These are phyloP conservation scores for Clanis bilineata DNA, from an alignment of 2,888 invertebrate genomes.

Conservation along the genomic window DNA sequence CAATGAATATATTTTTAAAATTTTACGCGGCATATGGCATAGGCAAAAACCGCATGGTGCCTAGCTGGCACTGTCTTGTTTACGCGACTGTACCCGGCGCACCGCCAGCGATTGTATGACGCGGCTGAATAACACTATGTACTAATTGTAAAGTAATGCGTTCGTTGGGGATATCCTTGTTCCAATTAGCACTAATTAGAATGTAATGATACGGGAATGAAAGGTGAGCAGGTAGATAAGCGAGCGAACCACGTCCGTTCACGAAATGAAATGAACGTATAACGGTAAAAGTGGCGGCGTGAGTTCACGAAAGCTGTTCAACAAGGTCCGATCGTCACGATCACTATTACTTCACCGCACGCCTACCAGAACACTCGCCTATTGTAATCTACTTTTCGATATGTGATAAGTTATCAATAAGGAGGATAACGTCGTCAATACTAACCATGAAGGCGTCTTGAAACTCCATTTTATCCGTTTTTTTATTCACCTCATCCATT, in stretches of 20 bases:
- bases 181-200: constrained; percentile 56
- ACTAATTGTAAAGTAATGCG: constrained; percentile 41
- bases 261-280: constrained; percentile 75
- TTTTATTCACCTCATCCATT: constrained; percentile 45
- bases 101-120: constrained; percentile 35
- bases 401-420: constrained; percentile 57
- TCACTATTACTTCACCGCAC: constrained; percentile 69
- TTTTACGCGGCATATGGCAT: constrained; percentile 64
- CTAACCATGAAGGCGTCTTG: constrained; percentile 67
- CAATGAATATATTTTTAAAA: constrained; percentile 38
- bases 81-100: constrained; percentile 52
- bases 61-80: constrained; percentile 74
- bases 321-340: constrained; percentile 62
- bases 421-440: constrained; percentile 47
- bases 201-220: constrained; percentile 43
- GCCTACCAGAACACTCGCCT: constrained; percentile 54
- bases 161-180: constrained; percentile 51
- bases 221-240: constrained; percentile 37
- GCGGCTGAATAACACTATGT: constrained; percentile 32
- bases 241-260: constrained; percentile 65
- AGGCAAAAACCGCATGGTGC: constrained; percentile 75
- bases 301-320: constrained; percentile 74
- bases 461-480: constrained; percentile 63
- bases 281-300: constrained; percentile 79
- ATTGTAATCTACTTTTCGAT: constrained; percentile 36